These are phyloP conservation scores for Uloborus plumipes DNA, from an alignment of 2,888 invertebrate genomes.

Conservation along the genomic window DNA sequence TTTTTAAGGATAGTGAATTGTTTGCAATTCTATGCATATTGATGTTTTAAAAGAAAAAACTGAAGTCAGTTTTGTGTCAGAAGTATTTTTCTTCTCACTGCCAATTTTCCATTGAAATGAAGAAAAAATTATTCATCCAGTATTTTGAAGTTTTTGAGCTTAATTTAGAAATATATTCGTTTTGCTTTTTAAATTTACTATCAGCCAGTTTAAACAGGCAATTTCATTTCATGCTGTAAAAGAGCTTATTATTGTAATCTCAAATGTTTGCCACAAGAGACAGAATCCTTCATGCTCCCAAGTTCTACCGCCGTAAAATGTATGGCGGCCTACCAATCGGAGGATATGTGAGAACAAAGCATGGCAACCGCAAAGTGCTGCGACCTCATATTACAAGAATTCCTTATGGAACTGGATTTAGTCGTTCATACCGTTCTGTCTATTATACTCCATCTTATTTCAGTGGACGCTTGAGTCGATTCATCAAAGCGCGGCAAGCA, in stretches of 20 bases:
- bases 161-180: not conserved
- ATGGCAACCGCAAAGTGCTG: not conserved
- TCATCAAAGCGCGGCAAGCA: conserved; percentile 13
- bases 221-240: not conserved
- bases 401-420: not conserved
- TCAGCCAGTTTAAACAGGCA: not conserved
- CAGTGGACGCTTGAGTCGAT: conserved; percentile 24
- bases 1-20: too few relatives aligned
- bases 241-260: not conserved
- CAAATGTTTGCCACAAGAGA: conserved; percentile 44
- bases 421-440: conserved; percentile 20
- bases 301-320: conserved; percentile 47
- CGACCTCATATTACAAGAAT: not conserved
- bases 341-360: conserved; percentile 33
- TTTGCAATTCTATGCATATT: too few relatives aligned
- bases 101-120: too few relatives aligned
- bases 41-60: too few relatives aligned
- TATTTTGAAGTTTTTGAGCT: not conserved
- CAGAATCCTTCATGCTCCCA: conserved; percentile 37
- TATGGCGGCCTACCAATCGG: conserved; percentile 35
- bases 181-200: not conserved
- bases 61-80: too few relatives aligned
- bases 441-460: conserved; percentile 52
- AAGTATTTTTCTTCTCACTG: too few relatives aligned
- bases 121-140: too few relatives aligned